phyloP scores from a whole-genome alignment of 2,797 vertebrate species.

The Cirrhinus molitorella region DNA sequence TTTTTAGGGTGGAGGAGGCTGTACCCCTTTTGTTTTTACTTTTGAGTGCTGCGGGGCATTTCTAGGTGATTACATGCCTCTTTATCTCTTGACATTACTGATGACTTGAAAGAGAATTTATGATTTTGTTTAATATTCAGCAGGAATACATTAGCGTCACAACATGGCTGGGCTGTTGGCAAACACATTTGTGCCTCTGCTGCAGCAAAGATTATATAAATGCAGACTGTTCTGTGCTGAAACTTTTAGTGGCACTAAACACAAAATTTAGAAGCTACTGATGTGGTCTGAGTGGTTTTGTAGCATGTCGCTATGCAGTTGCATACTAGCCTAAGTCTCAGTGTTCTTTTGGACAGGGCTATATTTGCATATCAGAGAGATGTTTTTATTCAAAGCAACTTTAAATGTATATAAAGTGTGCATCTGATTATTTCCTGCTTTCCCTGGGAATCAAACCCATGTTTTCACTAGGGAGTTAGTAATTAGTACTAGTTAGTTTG shows the following conservation, averaged over 20 bases:
- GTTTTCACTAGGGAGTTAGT: background rate
- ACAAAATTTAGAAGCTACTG: conserved; percentile 12
- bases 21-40: conserved; percentile 44
- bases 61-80: conserved; percentile 74
- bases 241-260: conserved; percentile 42
- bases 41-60: conserved; percentile 67
- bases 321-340: too few species aligned
- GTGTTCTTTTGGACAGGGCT: background rate
- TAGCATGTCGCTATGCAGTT: background rate
- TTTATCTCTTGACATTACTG: conserved; percentile 72
- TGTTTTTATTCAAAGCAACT: background rate
- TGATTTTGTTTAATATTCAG: conserved; percentile 81
- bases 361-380: background rate
- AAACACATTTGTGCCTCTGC: conserved; percentile 26
- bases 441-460: background rate
- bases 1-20: conserved; percentile 19
- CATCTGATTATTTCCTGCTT: background rate
- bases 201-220: conserved; percentile 58
- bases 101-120: conserved; percentile 82
- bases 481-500: background rate
- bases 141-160: conserved; percentile 73
- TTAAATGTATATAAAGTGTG: background rate
- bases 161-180: conserved; percentile 50
- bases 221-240: conserved; percentile 24
- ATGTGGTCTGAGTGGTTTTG: background rate